These are phyloP conservation scores for Paratrypauchen microcephalus DNA, from an alignment of 2,797 vertebrate species.

Conservation along the genomic window DNA sequence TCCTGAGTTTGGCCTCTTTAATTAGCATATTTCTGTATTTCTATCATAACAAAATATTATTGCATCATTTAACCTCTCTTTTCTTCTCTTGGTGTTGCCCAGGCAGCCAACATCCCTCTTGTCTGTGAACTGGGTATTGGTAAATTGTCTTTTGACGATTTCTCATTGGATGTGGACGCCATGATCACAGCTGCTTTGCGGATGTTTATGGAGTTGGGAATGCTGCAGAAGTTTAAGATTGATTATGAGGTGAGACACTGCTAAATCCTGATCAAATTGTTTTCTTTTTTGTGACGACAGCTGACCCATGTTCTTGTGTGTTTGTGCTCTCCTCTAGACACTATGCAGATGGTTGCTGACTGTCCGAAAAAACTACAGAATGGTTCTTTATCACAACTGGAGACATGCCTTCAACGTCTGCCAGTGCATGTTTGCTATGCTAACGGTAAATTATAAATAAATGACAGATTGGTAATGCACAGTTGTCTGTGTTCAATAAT, in stretches of 20 bases:
- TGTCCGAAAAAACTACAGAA: constrained; percentile 97
- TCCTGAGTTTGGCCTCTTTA: constrained; percentile 59
- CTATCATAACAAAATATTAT: constrained; percentile 46
- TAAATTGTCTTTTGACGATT: constrained; percentile 96
- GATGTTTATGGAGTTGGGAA: constrained; percentile 99
- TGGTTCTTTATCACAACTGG: constrained; percentile 99
- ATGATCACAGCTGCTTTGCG: constrained; percentile 96
- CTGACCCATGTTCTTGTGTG: constrained; percentile 46
- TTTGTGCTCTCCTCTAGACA: constrained; percentile 79
- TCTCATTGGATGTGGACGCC: constrained; percentile 94
- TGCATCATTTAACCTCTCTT: constrained; percentile 35
- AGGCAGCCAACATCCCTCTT: constrained; percentile 95
- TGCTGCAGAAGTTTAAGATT: constrained; percentile 99
- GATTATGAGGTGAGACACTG: constrained; percentile 91
- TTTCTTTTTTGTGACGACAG: constrained; percentile 8
- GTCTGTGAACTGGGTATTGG: constrained; percentile 95
- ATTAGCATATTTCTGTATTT: constrained; percentile 63
- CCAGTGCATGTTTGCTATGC: constrained; percentile 98
- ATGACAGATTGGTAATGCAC: no score
- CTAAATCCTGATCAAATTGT: not conserved
- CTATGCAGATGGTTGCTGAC: constrained; percentile 98
- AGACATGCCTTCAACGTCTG: constrained; percentile 98
- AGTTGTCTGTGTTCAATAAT: no score
- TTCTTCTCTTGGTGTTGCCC: constrained; percentile 37
- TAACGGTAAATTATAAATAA: constrained; percentile 81